Percentiles rank a stretch among this genome's conserved stretches.
phyloP scores from a whole-genome alignment of 2,797 vertebrate genomes.

The Sebastes melanostomus region DNA sequence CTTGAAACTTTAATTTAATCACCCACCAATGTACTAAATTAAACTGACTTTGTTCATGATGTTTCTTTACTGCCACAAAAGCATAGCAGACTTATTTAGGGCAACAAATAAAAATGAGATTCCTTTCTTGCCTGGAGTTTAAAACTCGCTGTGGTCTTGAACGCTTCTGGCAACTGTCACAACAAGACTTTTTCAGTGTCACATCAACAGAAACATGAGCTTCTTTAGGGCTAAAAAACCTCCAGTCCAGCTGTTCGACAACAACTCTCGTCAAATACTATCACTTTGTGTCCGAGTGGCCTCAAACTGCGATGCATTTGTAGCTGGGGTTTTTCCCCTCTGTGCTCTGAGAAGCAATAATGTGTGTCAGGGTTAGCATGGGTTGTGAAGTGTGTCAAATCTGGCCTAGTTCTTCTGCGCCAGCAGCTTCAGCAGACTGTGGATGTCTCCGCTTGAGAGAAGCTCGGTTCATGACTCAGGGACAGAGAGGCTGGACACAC shows the following conservation, averaged over 20 bases:
- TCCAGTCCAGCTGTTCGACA: constrained; percentile 9
- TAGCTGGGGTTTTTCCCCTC: constrained; percentile 7
- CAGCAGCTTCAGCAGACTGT: constrained; percentile 75
- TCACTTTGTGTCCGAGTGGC: constrained; percentile 14
- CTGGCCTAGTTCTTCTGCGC: constrained; percentile 82
- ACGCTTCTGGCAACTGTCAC: constrained; percentile 2
- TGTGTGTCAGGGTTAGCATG: constrained; percentile 67
- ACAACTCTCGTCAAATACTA: neutral
- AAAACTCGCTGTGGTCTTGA: neutral
- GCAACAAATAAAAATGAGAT: constrained; percentile 13
- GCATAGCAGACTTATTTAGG: constrained; percentile 29
- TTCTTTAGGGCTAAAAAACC: constrained; percentile 14
- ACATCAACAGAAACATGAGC: constrained; percentile 3
- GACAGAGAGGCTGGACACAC: constrained; percentile 33
- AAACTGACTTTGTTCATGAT: neutral
- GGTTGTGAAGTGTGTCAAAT: constrained; percentile 82
- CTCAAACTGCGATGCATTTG: constrained; percentile 22
- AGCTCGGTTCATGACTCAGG: constrained; percentile 72
- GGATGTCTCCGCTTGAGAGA: constrained; percentile 68
- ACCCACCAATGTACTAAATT: neutral
- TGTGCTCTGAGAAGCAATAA: constrained; percentile 47
- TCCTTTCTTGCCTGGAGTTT: constrained; percentile 8
- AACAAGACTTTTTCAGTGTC: neutral
- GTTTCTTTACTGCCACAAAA: constrained; percentile 8
- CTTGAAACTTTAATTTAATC: constrained; percentile 7